Percentiles rank a stretch among this genome's conserved stretches.
Evolutionary conservation across 2,888 invertebrate species (phyloP).

Genomic region (Drosophila greeni): DNA sequence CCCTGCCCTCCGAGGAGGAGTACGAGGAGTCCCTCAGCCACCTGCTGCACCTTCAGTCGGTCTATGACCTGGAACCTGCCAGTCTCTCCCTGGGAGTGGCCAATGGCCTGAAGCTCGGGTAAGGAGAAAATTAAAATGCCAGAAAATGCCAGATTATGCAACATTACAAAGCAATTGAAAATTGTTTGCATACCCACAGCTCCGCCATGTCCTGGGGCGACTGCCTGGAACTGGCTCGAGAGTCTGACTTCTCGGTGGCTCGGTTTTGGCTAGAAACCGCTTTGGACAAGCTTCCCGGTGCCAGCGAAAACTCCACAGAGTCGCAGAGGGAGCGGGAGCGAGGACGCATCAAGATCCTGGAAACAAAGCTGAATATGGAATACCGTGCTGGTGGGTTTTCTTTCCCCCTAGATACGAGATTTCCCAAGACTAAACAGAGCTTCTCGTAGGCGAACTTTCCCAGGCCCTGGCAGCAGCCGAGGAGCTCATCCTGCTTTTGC

Average conservation of each 20-base stretch:
- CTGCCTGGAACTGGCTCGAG: constrained; percentile 72
- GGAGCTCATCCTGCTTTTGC: constrained; percentile 60
- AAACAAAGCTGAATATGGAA: constrained; percentile 62
- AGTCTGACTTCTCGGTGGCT: constrained; percentile 67
- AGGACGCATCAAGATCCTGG: constrained; percentile 60
- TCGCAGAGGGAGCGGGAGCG: constrained; percentile 34
- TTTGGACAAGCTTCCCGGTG: constrained; percentile 57
- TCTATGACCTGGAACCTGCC: constrained; percentile 82
- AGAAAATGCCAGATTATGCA: constrained; percentile 7
- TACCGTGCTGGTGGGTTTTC: constrained; percentile 65
- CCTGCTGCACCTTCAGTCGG: constrained; percentile 81
- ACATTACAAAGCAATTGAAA: constrained; percentile 36
- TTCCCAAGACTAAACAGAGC: background rate
- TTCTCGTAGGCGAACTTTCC: constrained; percentile 60
- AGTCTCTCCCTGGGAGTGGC: constrained; percentile 81
- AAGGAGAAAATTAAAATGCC: constrained; percentile 31
- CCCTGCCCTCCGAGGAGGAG: constrained; percentile 69
- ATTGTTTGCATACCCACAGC: constrained; percentile 48
- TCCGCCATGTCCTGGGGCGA: constrained; percentile 75
- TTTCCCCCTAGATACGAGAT: background rate
- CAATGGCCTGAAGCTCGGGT: constrained; percentile 75
- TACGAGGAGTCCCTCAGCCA: constrained; percentile 66
- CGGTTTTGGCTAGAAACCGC: constrained; percentile 75
- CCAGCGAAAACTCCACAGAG: constrained; percentile 37
- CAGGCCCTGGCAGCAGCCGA: constrained; percentile 62